Evolutionary conservation across 2,797 vertebrate genomes (phyloP).

Genomic region (Steatocranus sp.): DNA sequence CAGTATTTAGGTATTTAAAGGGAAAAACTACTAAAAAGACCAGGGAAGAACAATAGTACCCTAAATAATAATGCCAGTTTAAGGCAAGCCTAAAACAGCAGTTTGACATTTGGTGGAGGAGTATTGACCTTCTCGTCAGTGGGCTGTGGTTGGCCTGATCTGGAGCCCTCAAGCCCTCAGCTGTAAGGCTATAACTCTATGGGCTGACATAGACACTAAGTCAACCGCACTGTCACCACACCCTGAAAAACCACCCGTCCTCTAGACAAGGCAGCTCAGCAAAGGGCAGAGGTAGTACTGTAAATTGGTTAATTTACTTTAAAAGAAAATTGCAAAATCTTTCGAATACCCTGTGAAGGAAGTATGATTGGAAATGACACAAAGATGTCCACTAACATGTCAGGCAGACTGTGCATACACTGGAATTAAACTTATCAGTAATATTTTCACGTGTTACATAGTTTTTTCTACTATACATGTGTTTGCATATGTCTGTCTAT

Average conservation of each 20-base stretch:
- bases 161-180: constrained; percentile 35
- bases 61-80: constrained; percentile 22
- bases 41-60: constrained; percentile 3
- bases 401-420: background rate
- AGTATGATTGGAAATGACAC: background rate
- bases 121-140: constrained; percentile 50
- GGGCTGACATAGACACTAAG: constrained; percentile 50
- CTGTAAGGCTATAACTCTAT: constrained; percentile 32
- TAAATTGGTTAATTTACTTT: background rate
- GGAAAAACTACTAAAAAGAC: background rate
- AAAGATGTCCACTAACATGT: background rate
- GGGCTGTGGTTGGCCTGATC: constrained; percentile 51
- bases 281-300: background rate
- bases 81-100: constrained; percentile 38
- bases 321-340: background rate
- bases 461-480: background rate
- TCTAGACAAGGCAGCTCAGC: background rate
- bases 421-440: background rate
- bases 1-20: background rate
- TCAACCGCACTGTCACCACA: constrained; percentile 49
- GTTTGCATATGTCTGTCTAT: background rate
- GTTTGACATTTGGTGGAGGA: constrained; percentile 48
- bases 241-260: constrained; percentile 22
- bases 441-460: background rate
- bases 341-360: background rate